Conservation (phyloP, 2,797 vertebrate genomes). For the Melanotaenia boesemani region DNA sequence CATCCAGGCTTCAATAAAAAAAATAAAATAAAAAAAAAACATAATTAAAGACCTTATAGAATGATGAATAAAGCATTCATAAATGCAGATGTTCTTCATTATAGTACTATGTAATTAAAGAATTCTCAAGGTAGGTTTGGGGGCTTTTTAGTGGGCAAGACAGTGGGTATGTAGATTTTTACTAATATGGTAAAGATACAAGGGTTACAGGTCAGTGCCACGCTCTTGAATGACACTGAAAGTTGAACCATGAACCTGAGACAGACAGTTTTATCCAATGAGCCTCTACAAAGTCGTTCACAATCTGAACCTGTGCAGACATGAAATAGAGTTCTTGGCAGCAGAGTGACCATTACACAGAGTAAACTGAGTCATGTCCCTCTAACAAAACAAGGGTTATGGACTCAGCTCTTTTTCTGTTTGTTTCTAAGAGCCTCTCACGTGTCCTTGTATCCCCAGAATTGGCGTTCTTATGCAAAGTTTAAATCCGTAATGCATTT, state of each 20-base stretch:
- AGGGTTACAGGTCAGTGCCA: neutral
- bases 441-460: conserved; percentile 52
- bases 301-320: conserved; percentile 13
- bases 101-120: neutral
- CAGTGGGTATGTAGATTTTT: neutral
- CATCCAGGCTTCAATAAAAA: neutral
- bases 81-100: neutral
- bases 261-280: neutral
- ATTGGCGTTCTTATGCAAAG: conserved; percentile 59
- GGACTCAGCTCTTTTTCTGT: conserved; percentile 53
- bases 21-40: too few relatives aligned
- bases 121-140: neutral
- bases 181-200: neutral
- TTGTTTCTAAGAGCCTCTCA: conserved; percentile 43
- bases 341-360: conserved; percentile 31
- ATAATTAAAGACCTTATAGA: neutral
- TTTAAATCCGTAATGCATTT: conserved; percentile 83
- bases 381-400: conserved; percentile 47
- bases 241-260: conserved; percentile 8
- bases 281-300: neutral
- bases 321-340: conserved; percentile 34
- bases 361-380: conserved; percentile 38
- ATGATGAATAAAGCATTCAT: neutral
- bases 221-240: neutral
- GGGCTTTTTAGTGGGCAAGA: neutral